Evolutionary conservation across 1,140 invertebrate genomes (phyloP), one percentile per base, ranked within the genome.

Genomic region (Adelges cooleyi): DNA sequence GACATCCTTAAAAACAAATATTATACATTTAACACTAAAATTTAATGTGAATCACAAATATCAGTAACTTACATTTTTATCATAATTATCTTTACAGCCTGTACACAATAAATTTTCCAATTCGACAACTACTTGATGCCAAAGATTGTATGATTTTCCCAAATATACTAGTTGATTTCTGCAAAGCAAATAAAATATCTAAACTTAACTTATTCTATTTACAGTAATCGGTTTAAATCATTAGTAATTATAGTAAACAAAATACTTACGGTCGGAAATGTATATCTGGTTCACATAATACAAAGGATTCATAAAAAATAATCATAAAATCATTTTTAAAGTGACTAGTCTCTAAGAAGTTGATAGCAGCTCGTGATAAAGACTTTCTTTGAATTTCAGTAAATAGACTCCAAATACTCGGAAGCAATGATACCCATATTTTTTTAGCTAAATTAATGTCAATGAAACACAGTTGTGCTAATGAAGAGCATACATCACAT

Each of bases 61-160:
- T 40, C n/a, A n/a, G n/a, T n/a, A n/a, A 54, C 56, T 62, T 15
- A 62, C 56, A 62, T 62, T 33, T 46, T 62, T 44, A n/a, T 48
- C 2, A 22, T 44, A 36, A 15, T 33, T 6, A n/a, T 33, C 29
- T n/a, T n/a, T n/a, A 20, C n/a, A 62, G 33, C 9, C 11, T 33
- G 29, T 33, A 33, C 11, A 11, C 11, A 33, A 48, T 15, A 62
- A 29, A 48, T 62, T 17, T 62, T 62, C 56, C 42, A 62, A 27
- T 62, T 62, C 15, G 1, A 29, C 1, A 33, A 62, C 46, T 0
- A 62, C 25, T 62, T 20, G 6, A 48, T 62, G 29, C 56, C 56
- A 62, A 15, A 62, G 33, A 48, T 62, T 48, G 29, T 33, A 48
- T 22, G 56, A 29, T 22, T 46, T 62, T n/a, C 56, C 56, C 1